phyloP scores from a whole-genome alignment of 1,140 invertebrate species.

The Polyergus mexicanus region DNA sequence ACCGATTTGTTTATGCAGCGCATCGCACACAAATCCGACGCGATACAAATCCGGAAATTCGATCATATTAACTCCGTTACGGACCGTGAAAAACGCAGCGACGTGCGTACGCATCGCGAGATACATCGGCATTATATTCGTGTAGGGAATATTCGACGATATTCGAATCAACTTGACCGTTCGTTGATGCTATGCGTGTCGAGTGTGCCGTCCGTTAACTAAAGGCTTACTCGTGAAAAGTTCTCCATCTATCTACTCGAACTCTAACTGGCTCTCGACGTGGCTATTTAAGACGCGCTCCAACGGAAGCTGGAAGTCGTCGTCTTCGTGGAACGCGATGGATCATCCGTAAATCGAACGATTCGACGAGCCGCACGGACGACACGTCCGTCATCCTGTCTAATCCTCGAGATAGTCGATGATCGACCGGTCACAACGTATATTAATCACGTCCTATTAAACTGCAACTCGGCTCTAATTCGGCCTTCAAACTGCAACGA shows the following conservation, averaged over 20 bases:
- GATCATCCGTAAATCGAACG: slow-evolving; percentile 23
- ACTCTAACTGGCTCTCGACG: slow-evolving; percentile 19
- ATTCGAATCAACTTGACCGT: slow-evolving; percentile 21
- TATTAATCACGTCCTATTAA: slow-evolving; percentile 78
- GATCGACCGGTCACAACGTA: slow-evolving; percentile 70
- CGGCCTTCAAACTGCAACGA: slow-evolving; percentile 81
- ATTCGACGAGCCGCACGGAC: slow-evolving; percentile 53
- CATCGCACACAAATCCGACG: slow-evolving; percentile 67
- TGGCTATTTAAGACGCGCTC: slow-evolving; percentile 42
- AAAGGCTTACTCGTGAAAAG: background rate
- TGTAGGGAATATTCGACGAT: slow-evolving; percentile 8
- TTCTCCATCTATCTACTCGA: slow-evolving; percentile 3
- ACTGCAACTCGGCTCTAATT: slow-evolving; percentile 76
- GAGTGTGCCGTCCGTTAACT: slow-evolving; percentile 13
- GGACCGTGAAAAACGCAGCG: slow-evolving; percentile 53
- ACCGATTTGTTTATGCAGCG: slow-evolving; percentile 71
- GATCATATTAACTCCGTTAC: slow-evolving; percentile 71
- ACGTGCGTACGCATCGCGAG: slow-evolving; percentile 17
- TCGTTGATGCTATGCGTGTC: background rate
- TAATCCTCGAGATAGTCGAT: slow-evolving; percentile 55
- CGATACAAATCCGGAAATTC: slow-evolving; percentile 74
- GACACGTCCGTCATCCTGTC: slow-evolving; percentile 76
- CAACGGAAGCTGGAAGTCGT: background rate
- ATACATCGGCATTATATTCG: slow-evolving; percentile 8
- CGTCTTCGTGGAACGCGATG: slow-evolving; percentile 49